Base-by-base conservation (phyloP, 2,888 invertebrate species). In the Caradrina clavipalpis region DNA sequence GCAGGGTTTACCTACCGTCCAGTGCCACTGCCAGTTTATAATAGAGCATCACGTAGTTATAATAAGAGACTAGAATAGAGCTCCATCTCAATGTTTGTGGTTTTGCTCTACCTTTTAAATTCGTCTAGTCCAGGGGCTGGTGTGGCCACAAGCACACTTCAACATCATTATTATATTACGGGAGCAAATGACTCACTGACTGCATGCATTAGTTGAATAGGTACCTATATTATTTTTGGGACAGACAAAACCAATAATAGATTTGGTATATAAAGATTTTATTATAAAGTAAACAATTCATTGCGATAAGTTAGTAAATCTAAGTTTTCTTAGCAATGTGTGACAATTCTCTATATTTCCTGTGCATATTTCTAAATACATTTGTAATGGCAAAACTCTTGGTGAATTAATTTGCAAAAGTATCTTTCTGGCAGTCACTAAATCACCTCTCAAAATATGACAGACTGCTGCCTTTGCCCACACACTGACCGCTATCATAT, bases 281-380 rank as follows among this genome's bases (percentile, higher is more conserved):
- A 80, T 62, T 86, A 56, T 26, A 72, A 62, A 69, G 50, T 66
- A 78, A 81, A 80, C 71, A 72, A 76, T 73, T 87, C 81, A 89
- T 87, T 88, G 88, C 57, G 92, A 87, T 78, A 88, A 80, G 83
- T 88, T 91, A 72, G 88, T 90, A 78, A 90, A 91, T 67, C 92
- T 88, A 58, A 96, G 89, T 84, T 96, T 96, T 68, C 95, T 91
- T 57, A 96, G 82, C 79, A 96, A 92, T 35, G 91, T 91, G 78
- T 95, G 94, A 75, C 96, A 96, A 82, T 95, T 96, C 73, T 96
- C 96, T 82, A 95, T 90, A 78, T 95, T 95, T n/a, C 96, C 96
- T 65, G 95, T 93, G 80, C 95, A 95, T 68, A 96, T 95, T 89
- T 97, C 97, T 73, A 97, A 91, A 87, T 96, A 97, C 88, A 96